Evolutionary conservation across 2,888 invertebrate genomes (phyloP).

Genomic region (Acanthosepion esculentum): DNA sequence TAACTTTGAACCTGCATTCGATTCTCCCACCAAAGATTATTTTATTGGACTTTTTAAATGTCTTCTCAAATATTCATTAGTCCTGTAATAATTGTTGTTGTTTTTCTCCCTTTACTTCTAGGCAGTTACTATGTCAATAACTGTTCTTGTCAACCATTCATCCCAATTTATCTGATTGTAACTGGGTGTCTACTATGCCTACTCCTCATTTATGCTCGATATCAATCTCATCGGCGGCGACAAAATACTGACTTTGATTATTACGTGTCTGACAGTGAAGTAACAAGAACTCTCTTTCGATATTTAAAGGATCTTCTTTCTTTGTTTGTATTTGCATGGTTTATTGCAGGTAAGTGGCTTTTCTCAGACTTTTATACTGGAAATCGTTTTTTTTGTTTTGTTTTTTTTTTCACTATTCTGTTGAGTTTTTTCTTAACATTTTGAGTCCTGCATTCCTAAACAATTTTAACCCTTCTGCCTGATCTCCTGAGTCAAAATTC

Average conservation of each 20-base stretch:
- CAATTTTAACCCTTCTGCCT: too few species aligned
- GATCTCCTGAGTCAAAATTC: too few species aligned
- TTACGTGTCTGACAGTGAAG: not conserved
- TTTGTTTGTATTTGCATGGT: conserved; percentile 33
- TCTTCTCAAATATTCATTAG: too few species aligned
- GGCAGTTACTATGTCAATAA: not conserved
- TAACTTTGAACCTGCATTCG: too few species aligned
- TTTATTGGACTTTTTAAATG: too few species aligned
- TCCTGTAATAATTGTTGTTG: not conserved
- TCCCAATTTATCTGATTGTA: not conserved
- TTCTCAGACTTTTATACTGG: not conserved
- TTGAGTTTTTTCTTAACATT: too few species aligned
- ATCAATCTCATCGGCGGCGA: not conserved
- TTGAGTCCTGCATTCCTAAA: too few species aligned
- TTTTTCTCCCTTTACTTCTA: not conserved
- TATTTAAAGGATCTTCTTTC: not conserved
- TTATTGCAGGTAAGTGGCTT: not conserved
- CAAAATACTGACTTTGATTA: not conserved
- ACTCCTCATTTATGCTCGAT: not conserved
- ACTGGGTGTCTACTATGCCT: not conserved
- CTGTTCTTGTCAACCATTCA: not conserved
- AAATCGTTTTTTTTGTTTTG: too few species aligned
- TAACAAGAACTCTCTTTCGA: not conserved
- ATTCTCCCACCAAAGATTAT: too few species aligned
- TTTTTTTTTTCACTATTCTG: too few species aligned